A percentile compares a stretch with the other conserved stretches of the same genome.
These are phyloP conservation scores for Porites evermanni DNA, from an alignment of 92 coral and sea anemone genomes.

Conservation along the genomic window DNA sequence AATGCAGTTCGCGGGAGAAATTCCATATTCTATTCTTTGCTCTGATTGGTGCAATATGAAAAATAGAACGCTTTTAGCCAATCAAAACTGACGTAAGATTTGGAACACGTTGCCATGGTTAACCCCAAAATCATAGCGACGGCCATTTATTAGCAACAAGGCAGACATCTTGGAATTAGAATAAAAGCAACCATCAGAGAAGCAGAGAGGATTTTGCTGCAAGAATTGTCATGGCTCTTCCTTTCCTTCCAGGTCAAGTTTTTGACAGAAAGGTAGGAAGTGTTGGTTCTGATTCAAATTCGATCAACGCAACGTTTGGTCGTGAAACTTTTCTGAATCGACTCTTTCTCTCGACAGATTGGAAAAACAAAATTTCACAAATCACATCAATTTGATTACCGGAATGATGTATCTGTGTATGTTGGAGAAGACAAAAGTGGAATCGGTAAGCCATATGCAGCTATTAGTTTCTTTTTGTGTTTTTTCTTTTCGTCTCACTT, in stretches of 20 bases:
- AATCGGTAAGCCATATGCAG: conserved; percentile 71
- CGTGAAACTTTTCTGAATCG: neutral
- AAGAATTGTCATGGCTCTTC: conserved; percentile 84
- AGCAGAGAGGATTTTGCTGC: neutral
- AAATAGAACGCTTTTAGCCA: conserved; percentile 24
- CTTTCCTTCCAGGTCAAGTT: conserved; percentile 97
- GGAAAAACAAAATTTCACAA: conserved; percentile 97
- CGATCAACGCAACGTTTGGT: neutral
- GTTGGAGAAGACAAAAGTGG: conserved; percentile 97
- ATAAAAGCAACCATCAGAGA: neutral
- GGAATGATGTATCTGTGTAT: conserved; percentile 92
- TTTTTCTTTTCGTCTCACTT: too few relatives aligned
- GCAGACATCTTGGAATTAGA: conserved; percentile 54
- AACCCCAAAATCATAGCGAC: conserved; percentile 71
- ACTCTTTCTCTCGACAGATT: conserved; percentile 63
- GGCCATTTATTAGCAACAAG: conserved; percentile 63
- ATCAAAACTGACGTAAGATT: conserved; percentile 45
- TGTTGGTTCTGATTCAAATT: neutral
- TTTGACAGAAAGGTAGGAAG: conserved; percentile 90
- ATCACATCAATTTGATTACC: conserved; percentile 94
- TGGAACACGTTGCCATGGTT: conserved; percentile 79
- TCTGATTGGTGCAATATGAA: conserved; percentile 40
- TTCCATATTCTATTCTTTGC: conserved; percentile 3
- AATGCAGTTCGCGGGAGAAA: conserved; percentile 42
- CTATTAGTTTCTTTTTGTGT: neutral